Base-by-base conservation (phyloP, 1,140 invertebrate species). In the Oryzaephilus surinamensis region DNA sequence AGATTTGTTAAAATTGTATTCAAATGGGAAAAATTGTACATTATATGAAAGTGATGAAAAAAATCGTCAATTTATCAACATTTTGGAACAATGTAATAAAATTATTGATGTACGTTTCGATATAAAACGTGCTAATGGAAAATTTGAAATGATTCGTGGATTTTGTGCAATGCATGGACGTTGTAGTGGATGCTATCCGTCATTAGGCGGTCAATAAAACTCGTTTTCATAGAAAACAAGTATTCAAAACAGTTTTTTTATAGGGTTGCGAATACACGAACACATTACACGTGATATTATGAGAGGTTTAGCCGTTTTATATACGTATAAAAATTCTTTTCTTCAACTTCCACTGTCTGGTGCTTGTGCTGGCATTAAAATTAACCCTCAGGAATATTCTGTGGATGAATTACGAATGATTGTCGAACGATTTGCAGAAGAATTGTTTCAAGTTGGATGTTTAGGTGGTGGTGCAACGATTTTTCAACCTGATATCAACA, bases 281-380 rank as follows among this genome's bases (percentile, higher is more conserved):
- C 72, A 84, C 50, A 82, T 89, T 1, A 69, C 74, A 37, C 57
- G 74, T 13, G 76, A 79, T 54, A 83, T 89, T 58, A 84, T 93
- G 1, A 88, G 84, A 56, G 89, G 84, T 3, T 62, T 94, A 10
- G 79, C 87, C 7, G 76, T 84, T 2, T 61, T 95, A 31, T 91
- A 92, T 82, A 89, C 89, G 0, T 92, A 85, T 63, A 77, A 77
- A 51, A 71, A 70, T 43, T 84, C 87, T 18, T 84, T 81, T 48
- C 80, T 87, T 4, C 86, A 83, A 58, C 77, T 91, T 3, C 85
- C 87, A 1, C 80, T 79, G 50, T 76, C 77, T 28, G 87, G 87
- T 4, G 77, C 84, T 6, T 90, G 92, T 61, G 90, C 85, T 38
- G 89, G 88, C n/a, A 69, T 94, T 1, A 77, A 78, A 46, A 90